Conservation (phyloP, 2,113 vertebrate species). For the Oreochromis tanganicae region DNA sequence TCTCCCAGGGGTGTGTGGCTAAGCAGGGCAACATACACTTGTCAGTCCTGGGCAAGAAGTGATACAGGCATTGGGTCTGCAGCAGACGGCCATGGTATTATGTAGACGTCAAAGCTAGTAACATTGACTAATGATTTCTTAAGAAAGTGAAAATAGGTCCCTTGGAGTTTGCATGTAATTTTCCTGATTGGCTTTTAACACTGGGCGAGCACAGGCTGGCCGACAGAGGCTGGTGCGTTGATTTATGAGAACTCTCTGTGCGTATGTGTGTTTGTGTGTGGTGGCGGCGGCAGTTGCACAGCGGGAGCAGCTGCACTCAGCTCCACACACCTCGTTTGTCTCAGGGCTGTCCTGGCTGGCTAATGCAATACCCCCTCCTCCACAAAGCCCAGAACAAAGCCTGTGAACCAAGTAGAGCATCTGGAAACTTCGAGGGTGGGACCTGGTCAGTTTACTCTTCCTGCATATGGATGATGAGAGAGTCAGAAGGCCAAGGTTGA, state of each 20-base stretch:
- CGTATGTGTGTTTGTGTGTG: slow-evolving; percentile 48
- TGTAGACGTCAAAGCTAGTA: slow-evolving; percentile 70
- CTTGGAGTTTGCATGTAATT: slow-evolving; percentile 95
- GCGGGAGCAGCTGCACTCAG: slow-evolving; percentile 84
- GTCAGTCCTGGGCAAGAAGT: slow-evolving; percentile 21
- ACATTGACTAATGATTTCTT: slow-evolving; percentile 81
- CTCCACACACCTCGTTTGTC: slow-evolving; percentile 91
- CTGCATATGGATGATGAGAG: slow-evolving; percentile 28
- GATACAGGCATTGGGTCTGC: slow-evolving; percentile 23
- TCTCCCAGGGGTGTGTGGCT: slow-evolving; percentile 5
- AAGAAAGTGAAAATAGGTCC: slow-evolving; percentile 80
- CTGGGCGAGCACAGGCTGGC: slow-evolving; percentile 67
- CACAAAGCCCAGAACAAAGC: slow-evolving; percentile 73
- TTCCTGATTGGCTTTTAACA: slow-evolving; percentile 99
- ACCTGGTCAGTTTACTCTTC: slow-evolving; percentile 45
- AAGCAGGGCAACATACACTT: slow-evolving; percentile 33
- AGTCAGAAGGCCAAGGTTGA: slow-evolving; percentile 44
- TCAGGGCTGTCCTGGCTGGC: slow-evolving; percentile 78
- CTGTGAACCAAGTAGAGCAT: slow-evolving; percentile 67
- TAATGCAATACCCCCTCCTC: slow-evolving; percentile 72
- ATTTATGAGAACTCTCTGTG: slow-evolving; percentile 88
- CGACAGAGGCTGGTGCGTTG: slow-evolving; percentile 75
- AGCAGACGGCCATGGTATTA: slow-evolving; percentile 61
- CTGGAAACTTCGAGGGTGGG: slow-evolving; percentile 73
- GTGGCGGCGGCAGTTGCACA: slow-evolving; percentile 75